These are phyloP conservation scores for Chaetorhynchus papuensis DNA, from an alignment of 2,113 vertebrate species.

Conservation along the genomic window DNA sequence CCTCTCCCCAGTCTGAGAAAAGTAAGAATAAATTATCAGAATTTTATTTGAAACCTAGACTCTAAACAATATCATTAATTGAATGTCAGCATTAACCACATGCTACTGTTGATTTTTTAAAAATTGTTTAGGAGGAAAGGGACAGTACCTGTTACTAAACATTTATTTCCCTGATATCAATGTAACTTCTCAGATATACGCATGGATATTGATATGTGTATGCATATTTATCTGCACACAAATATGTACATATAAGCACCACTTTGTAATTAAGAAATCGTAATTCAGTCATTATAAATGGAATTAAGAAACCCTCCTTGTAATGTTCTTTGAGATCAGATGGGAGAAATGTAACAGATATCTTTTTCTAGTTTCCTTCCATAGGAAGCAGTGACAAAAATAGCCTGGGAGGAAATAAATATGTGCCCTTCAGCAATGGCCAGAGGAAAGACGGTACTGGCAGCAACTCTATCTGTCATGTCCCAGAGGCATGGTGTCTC, in stretches of 20 bases:
- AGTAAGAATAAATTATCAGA: not conserved
- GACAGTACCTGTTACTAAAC: not conserved
- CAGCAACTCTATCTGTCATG: not conserved
- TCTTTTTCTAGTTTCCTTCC: not conserved
- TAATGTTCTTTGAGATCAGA: not conserved
- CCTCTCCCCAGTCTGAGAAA: not conserved
- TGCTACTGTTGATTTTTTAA: not conserved
- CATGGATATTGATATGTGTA: accelerated
- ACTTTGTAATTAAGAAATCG: not conserved
- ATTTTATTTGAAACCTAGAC: not conserved
- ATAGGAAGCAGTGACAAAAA: not conserved
- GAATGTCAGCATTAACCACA: not conserved
- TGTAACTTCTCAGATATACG: not conserved
- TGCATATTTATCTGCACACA: not conserved
- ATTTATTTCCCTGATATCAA: not conserved
- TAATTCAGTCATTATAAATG: not conserved
- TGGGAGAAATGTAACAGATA: not conserved
- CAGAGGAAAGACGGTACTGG: not conserved
- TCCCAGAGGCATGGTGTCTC: not conserved
- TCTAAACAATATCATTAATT: not conserved
- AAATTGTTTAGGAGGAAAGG: not conserved
- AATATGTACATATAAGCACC: not conserved
- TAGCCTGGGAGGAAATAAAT: not conserved
- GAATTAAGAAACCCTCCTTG: not conserved
- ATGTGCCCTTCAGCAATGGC: not conserved